Evolutionary conservation across 2,888 invertebrate species (phyloP).

Genomic region (Harpagoxenus sublaevis): DNA sequence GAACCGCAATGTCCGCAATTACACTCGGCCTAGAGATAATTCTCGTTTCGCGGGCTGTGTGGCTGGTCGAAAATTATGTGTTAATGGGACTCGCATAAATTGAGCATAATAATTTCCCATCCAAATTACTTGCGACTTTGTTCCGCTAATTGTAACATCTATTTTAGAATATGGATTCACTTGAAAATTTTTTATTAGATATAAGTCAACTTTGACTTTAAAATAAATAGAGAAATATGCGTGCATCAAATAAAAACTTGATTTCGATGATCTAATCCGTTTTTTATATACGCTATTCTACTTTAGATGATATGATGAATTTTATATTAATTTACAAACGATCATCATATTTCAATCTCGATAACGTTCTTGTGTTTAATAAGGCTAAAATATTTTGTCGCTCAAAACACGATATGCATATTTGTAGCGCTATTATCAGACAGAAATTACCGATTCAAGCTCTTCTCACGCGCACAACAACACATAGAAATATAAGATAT

Average conservation of each 20-base stretch:
- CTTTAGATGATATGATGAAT: background rate
- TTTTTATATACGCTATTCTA: background rate
- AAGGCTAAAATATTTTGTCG: conserved; percentile 1
- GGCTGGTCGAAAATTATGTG: background rate
- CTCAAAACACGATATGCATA: background rate
- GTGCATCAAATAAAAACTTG: background rate
- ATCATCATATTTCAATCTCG: background rate
- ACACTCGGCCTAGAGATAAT: conserved; percentile 1
- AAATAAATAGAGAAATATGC: background rate
- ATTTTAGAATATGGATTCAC: background rate
- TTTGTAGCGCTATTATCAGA: background rate
- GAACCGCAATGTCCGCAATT: conserved; percentile 19
- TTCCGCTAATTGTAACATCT: background rate
- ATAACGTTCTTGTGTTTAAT: background rate
- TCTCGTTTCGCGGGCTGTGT: background rate
- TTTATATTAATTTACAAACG: background rate
- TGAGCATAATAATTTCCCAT: background rate
- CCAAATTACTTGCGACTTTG: conserved; percentile 6
- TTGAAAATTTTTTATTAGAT: background rate
- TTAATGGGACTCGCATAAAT: conserved; percentile 29
- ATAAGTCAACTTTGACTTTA: background rate
- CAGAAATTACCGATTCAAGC: background rate
- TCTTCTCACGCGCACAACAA: background rate
- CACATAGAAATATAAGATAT: background rate
- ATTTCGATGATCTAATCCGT: background rate